Conservation (phyloP, 2,797 vertebrate genomes). For the Heliangelus exortis region DNA sequence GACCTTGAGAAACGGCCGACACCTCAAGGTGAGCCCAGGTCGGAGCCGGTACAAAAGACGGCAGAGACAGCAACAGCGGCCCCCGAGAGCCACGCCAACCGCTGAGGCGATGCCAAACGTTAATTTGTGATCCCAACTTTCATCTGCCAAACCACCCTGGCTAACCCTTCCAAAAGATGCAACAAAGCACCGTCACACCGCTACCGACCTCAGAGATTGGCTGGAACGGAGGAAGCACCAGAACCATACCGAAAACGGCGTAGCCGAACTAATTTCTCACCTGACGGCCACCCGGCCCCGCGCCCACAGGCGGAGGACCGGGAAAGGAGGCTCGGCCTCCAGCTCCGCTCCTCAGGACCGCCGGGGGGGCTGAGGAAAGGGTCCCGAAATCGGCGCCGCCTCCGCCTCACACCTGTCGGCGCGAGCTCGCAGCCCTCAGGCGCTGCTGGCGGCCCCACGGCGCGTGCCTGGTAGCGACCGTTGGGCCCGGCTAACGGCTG, state of each 20-base stretch:
- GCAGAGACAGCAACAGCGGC: background rate
- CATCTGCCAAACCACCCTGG: rapidly evolving
- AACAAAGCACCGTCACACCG: rapidly evolving
- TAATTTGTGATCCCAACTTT: background rate
- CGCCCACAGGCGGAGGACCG: background rate
- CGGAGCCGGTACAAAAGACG: background rate
- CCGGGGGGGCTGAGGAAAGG: background rate
- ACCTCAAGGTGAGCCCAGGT: background rate
- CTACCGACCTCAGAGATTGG: background rate
- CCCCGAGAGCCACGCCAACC: rapidly evolving
- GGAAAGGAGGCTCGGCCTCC: background rate
- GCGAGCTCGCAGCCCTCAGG: background rate
- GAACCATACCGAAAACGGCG: rapidly evolving
- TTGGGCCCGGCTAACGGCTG: background rate
- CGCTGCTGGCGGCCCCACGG: background rate
- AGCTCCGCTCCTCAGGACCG: background rate
- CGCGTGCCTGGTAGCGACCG: background rate
- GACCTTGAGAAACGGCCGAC: background rate
- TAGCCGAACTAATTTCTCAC: rapidly evolving
- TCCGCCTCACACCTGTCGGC: background rate
- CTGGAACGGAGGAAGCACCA: background rate
- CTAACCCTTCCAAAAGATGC: background rate
- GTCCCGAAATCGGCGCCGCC: background rate
- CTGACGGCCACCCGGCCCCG: background rate
- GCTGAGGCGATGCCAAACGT: background rate